Conservation (phyloP, 2,888 invertebrate species). For the Apotomis capreana region DNA sequence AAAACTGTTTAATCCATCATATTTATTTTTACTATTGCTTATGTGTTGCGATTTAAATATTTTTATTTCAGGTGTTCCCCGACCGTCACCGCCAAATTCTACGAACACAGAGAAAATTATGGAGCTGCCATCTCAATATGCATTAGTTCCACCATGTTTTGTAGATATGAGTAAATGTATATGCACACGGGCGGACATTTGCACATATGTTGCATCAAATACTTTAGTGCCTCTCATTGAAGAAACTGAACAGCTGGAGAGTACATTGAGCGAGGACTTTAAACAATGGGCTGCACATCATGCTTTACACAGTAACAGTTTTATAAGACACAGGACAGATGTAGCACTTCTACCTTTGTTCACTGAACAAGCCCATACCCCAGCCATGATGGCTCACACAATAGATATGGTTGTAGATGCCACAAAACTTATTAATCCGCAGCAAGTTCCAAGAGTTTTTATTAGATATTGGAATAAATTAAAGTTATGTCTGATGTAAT, state of each 20-base stretch:
- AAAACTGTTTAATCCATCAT: background rate
- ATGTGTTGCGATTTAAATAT: background rate
- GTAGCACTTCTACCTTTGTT: background rate
- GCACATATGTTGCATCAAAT: background rate
- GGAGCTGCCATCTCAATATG: constrained; percentile 2
- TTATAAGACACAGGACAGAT: background rate
- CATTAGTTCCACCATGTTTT: constrained; percentile 3
- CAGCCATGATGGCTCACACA: constrained; percentile 2
- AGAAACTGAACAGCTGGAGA: background rate
- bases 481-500: too few species aligned
- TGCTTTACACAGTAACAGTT: background rate
- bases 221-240: background rate
- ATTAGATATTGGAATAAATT: too few species aligned
- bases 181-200: constrained; percentile 3
- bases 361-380: background rate
- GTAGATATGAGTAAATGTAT: background rate
- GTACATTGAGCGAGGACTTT: background rate
- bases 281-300: constrained; percentile 5
- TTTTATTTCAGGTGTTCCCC: background rate
- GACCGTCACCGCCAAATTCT: background rate
- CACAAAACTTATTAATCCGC: background rate
- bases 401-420: background rate
- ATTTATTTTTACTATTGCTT: background rate
- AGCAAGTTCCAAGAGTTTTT: constrained; percentile 6
- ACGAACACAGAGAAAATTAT: background rate